These are phyloP conservation scores for Eurytoma adleriae DNA, from an alignment of 2,888 invertebrate species.

Conservation along the genomic window DNA sequence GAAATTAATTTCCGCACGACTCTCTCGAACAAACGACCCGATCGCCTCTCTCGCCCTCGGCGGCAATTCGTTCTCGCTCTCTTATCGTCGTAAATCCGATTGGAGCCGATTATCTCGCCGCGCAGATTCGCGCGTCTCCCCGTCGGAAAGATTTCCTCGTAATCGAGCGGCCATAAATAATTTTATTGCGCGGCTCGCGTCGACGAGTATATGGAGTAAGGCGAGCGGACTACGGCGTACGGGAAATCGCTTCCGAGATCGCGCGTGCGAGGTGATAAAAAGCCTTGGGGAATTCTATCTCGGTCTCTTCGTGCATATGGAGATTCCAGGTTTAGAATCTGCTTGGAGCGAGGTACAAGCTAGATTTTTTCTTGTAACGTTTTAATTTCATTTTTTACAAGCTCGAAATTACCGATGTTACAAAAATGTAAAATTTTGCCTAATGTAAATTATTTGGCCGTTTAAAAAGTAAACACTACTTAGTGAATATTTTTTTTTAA, in stretches of 20 bases:
- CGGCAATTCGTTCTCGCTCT: background rate
- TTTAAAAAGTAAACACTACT: too few relatives aligned
- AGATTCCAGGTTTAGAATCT: too few relatives aligned
- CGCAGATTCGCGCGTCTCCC: background rate
- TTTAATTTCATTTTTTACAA: too few relatives aligned
- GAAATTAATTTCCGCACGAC: background rate
- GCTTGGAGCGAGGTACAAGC: too few relatives aligned
- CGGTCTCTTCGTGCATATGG: background rate
- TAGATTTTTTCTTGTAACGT: too few relatives aligned
- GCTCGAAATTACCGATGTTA: too few relatives aligned
- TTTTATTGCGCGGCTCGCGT: slow-evolving; percentile 1
- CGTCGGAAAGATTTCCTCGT: background rate
- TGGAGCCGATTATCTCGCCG: background rate
- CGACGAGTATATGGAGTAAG: background rate
- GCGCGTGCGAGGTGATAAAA: background rate
- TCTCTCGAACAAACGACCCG: background rate
- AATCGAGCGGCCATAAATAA: background rate
- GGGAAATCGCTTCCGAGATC: background rate
- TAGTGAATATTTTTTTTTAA: too few relatives aligned
- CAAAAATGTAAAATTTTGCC: too few relatives aligned
- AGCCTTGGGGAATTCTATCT: background rate
- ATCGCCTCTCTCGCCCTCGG: background rate
- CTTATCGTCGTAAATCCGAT: background rate
- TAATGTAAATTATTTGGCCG: too few relatives aligned
- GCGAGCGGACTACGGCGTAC: background rate